Conservation (phyloP, 2,113 vertebrate genomes). For the rat (Rattus norvegicus) region GRCr8 NC_086025.1:12178501-12179000, state of each 20-base stretch:
- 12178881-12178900: not conserved
- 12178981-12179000: slow-evolving; percentile 89
- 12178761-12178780: not conserved
- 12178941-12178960: slow-evolving; percentile 80
- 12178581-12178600: not conserved
- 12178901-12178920: not conserved
- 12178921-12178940: not conserved
- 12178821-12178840: not conserved
- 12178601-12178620: not conserved
- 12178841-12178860: not conserved
- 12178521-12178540: not conserved
- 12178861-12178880: not conserved
- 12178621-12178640: no score
- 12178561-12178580: not conserved
- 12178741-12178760: no score
- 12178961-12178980: slow-evolving; percentile 89
- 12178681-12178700: not conserved
- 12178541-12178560: not conserved
- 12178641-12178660: not conserved
- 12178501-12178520: not conserved
- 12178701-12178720: not conserved
- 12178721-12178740: not conserved
- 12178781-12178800: not conserved
- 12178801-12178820: not conserved
- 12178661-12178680: not conserved